A percentile compares a stretch with the other conserved stretches of the same genome.
phyloP scores from a whole-genome alignment of 2,888 invertebrate genomes.

The Cerastis leucographa region DNA sequence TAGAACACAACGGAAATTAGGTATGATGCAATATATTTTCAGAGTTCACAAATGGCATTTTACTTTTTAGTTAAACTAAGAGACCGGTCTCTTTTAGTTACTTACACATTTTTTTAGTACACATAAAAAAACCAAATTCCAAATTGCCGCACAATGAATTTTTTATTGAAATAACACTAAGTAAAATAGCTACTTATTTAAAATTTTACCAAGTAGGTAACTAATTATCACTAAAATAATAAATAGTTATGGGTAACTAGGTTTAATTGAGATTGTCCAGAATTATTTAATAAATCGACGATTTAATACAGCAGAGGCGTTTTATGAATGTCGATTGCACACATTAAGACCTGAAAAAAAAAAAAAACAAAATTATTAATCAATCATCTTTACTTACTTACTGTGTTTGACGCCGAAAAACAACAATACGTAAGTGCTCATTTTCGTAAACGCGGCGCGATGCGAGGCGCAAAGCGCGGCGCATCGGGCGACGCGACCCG shows the following conservation, averaged over 20 bases:
- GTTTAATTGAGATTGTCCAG: neutral
- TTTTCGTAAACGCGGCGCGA: too few species aligned
- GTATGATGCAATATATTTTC: neutral
- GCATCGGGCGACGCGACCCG: too few species aligned
- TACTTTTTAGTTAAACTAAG: neutral
- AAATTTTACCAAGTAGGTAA: neutral
- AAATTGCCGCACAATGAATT: slow-evolving; percentile 1
- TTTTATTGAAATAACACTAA: slow-evolving; percentile 15
- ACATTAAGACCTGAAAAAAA: slow-evolving; percentile 63
- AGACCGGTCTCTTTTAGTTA: neutral
- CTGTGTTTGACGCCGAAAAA: neutral
- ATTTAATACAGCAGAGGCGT: neutral
- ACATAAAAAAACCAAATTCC: slow-evolving; percentile 15
- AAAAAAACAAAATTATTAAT: slow-evolving; percentile 26
- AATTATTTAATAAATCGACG: neutral
- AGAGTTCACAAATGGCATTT: neutral
- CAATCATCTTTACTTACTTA: too few species aligned
- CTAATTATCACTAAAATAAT: neutral
- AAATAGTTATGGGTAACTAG: neutral
- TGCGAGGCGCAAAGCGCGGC: too few species aligned
- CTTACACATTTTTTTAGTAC: neutral
- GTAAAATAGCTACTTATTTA: neutral
- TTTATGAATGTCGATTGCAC: slow-evolving; percentile 50
- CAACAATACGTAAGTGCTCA: neutral
- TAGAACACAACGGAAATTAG: neutral